Percentiles rank a stretch among this genome's conserved stretches.
phyloP scores from a whole-genome alignment of 2,888 invertebrate genomes.

The Lymantria monacha region DNA sequence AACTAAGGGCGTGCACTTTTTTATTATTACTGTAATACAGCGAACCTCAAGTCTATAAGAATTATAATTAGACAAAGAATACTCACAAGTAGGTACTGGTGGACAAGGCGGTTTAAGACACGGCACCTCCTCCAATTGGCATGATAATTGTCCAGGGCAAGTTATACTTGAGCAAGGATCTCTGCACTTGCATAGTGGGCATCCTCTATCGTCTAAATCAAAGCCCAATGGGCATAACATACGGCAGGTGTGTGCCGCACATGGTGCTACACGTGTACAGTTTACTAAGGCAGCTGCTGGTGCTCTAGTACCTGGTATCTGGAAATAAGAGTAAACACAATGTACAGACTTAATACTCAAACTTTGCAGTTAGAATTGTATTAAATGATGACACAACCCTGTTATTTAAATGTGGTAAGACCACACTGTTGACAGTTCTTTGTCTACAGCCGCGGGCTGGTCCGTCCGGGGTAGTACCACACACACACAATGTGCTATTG shows the following conservation, averaged over 20 bases:
- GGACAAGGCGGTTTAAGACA: constrained; percentile 91
- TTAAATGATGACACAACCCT: too few species aligned
- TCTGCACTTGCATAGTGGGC: constrained; percentile 90
- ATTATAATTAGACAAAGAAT: background rate
- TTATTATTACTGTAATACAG: too few species aligned
- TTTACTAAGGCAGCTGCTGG: constrained; percentile 85
- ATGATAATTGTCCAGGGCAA: constrained; percentile 89
- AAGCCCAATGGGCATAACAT: constrained; percentile 94
- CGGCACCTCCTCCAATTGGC: constrained; percentile 89
- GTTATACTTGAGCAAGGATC: constrained; percentile 90
- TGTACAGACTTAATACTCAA: too few species aligned
- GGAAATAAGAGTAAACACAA: background rate
- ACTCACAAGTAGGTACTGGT: constrained; percentile 90
- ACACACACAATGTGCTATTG: too few species aligned
- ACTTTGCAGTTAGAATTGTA: too few species aligned
- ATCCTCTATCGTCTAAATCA: constrained; percentile 86
- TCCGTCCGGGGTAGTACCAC: too few species aligned
- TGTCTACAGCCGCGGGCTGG: too few species aligned
- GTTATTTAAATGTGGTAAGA: too few species aligned
- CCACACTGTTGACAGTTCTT: too few species aligned
- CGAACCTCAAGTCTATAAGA: too few species aligned
- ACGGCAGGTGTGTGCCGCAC: constrained; percentile 91
- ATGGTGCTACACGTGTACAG: constrained; percentile 86
- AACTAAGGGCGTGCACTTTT: too few species aligned
- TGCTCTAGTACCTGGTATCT: constrained; percentile 88